Base-by-base conservation (phyloP, 1,140 invertebrate species). In the Spodoptera frugiperda region DNA sequence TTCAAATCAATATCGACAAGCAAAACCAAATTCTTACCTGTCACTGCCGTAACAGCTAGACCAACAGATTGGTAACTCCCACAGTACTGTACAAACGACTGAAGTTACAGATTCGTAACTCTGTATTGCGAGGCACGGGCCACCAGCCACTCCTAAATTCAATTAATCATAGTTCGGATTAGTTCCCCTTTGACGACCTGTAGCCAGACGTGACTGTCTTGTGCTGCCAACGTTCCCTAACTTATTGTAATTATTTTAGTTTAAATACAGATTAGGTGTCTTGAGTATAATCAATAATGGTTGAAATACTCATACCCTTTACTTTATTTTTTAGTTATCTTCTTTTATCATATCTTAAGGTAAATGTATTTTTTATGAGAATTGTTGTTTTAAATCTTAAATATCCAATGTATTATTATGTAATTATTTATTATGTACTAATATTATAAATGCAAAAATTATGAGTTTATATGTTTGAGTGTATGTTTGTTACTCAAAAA, bases 111-210 rank as follows among this genome's bases (percentile, higher is more conserved):
- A 91, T 93, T 92, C 80, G 78, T 63, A 65, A 59, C 81, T 82
- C 80, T 85, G 84, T 80, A 86, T 86, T 87, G 87, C 86, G 85
- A 89, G 82, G 21, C 21, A 57, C 54, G 85, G 89, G 80, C 87
- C 88, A 83, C 86, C 84, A 89, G 81, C 84, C 86, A 88, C 87
- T 91, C 84, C 71, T 85, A 87, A 92, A 93, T 93, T 91, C 86
- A 93, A 93, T 93, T 93, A 93, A 92, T 93, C 91, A 92, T 91
- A 93, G 88, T 93, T 92, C 51, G 85, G 87, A 92, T 93, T 92
- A 92, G 91, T 91, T 92, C 87, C 80, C 83, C 91, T 93, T 89
- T 91, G 89, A 91, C 87, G 88, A 88, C 84, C 84, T 81, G 78
- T 74, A 83, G 84, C 76, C 82, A 88, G 86, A 91, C 91, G 89